Evolutionary conservation across 2,113 vertebrate genomes (phyloP), one percentile per base, ranked within the genome.

Genomic region (Turnix velox): DNA sequence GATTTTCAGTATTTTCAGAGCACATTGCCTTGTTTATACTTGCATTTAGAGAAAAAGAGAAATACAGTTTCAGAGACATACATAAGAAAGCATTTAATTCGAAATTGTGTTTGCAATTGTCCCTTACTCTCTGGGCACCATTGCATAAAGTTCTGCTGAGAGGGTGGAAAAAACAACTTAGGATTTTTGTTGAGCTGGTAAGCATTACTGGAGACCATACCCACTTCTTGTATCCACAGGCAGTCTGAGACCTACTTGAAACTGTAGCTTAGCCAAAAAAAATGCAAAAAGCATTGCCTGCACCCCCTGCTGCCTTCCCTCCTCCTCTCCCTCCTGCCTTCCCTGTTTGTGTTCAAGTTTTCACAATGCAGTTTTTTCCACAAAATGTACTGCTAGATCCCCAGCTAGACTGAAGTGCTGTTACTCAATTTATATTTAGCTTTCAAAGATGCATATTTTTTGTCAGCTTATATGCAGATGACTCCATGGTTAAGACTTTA

Each of bases 21-120:
- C 88, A 96, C 91, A 86, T 91, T 62, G 72, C 66, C 48, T 92
- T 95, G 61, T 86, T 94, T 92, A 81, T 95, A 88, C 87, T 94
- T 96, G 88, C 92, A 81, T 95, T 67, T 10, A 94, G 51, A 62
- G 84, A 95, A 49, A 80, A 86, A 77, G 76, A 96, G 96, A 95
- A 97, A 92, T 93, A 67, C 28, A 37, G 45, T 78, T 97, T 87
- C 82, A 80, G 77, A 94, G 91, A 66, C 18, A 45, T 79, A 95
- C 57, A 92, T 71, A 94, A 92, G 88, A 90, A 95, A 88, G n/a
- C 5, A 2, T 82, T 81, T 49, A 75, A 55, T 81, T 84, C 69
- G 76, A 91, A 93, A 88, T 80, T n/a, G 4, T 54, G 49, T 90
- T 76, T 94, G 42, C 59, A 40, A 20, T 94, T 87, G 58, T 86